Evolutionary conservation across 2,888 invertebrate species (phyloP).

Genomic region (Hybos culiciformis): DNA sequence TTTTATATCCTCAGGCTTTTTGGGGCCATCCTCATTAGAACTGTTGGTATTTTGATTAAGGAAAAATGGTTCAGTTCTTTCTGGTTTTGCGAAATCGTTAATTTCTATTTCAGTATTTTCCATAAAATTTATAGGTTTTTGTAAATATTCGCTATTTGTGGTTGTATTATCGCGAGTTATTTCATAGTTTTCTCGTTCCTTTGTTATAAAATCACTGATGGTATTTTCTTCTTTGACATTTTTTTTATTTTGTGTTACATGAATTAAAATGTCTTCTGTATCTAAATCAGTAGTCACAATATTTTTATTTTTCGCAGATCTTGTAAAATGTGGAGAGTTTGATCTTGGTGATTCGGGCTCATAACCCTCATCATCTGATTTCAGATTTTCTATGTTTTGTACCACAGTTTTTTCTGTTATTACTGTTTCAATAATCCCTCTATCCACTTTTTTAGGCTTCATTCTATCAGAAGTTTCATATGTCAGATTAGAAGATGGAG

Average conservation of each 20-base stretch:
- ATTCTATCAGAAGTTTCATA: too few relatives aligned
- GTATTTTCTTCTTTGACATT: slow-evolving; percentile 10
- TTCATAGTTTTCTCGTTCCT: slow-evolving; percentile 2
- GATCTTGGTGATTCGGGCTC: slow-evolving; percentile 20
- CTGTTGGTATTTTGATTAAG: slow-evolving; percentile 7
- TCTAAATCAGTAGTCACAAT: slow-evolving; percentile 4
- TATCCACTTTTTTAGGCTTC: too few relatives aligned
- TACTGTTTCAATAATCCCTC: too few relatives aligned
- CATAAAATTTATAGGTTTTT: too few relatives aligned
- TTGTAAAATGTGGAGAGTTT: slow-evolving; percentile 43
- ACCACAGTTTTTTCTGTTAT: too few relatives aligned
- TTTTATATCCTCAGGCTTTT: slow-evolving; percentile 13
- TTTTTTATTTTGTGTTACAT: slow-evolving; percentile 2
- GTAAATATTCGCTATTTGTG: slow-evolving; percentile 36
- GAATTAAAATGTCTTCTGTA: slow-evolving; percentile 3
- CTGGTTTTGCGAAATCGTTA: not conserved
- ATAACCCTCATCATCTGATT: slow-evolving; percentile 17
- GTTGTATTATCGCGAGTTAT: slow-evolving; percentile 37
- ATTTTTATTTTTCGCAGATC: not conserved
- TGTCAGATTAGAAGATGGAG: slow-evolving; percentile 7
- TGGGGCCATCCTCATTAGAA: slow-evolving; percentile 2
- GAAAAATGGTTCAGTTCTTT: slow-evolving; percentile 2
- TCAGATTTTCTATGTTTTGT: slow-evolving; percentile 14
- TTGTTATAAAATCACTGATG: slow-evolving; percentile 5
- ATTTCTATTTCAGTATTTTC: slow-evolving; percentile 19